Percentiles rank a stretch among this genome's conserved stretches.
Conservation (phyloP, 1,140 invertebrate species). For the Pteromalus puparum region DNA sequence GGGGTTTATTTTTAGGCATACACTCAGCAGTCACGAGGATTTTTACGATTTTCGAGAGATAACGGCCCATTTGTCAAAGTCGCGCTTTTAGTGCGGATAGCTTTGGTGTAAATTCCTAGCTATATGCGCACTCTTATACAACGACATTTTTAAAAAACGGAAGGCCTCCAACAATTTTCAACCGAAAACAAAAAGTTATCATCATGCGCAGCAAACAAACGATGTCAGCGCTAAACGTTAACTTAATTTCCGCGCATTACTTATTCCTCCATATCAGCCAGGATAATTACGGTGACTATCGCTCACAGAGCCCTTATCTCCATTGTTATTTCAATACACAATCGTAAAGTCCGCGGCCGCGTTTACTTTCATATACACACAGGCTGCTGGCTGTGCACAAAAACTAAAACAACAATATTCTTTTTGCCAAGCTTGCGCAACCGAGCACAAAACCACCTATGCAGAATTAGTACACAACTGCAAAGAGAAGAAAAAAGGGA, state of each 20-base stretch:
- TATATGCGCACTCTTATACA: no score
- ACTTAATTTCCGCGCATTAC: conserved; percentile 5
- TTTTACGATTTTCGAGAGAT: not conserved
- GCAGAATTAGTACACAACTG: no score
- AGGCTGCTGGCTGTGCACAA: not conserved
- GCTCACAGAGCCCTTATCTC: not conserved
- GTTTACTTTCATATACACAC: not conserved
- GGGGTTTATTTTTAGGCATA: not conserved
- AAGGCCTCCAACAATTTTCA: not conserved
- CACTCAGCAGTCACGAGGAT: not conserved
- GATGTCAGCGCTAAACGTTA: not conserved
- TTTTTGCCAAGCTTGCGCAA: no score
- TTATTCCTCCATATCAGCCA: not conserved
- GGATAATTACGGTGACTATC: not conserved
- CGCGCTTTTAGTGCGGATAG: no score
- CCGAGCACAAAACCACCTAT: not conserved
- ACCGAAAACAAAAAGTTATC: not conserved
- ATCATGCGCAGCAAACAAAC: not conserved
- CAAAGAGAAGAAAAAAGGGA: not conserved
- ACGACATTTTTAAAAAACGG: no score
- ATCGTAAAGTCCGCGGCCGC: not conserved
- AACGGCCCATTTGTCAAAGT: not conserved
- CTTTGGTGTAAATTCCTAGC: not conserved
- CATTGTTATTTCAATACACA: not conserved
- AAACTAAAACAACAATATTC: no score